Conservation (phyloP, 1,140 invertebrate genomes). For the Temnothorax longispinosus region DNA sequence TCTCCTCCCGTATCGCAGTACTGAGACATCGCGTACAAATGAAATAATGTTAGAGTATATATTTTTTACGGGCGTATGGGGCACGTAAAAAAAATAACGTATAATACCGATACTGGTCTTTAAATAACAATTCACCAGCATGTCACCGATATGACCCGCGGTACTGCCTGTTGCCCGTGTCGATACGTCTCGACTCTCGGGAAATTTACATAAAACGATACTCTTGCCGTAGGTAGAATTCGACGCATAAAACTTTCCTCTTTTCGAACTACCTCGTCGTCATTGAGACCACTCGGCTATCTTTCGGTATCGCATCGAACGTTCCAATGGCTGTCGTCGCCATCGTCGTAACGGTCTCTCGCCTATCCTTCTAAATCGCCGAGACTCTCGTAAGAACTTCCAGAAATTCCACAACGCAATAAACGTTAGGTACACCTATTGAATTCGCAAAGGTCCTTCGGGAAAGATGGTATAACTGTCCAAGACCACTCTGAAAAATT, state of each 20-base stretch:
- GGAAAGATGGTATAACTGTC: conserved; percentile 46
- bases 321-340: neutral
- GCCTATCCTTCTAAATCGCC: neutral
- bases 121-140: conserved; percentile 18
- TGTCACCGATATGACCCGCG: neutral
- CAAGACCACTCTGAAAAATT: conserved; percentile 30
- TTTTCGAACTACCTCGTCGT: neutral
- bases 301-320: conserved; percentile 27
- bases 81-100: neutral
- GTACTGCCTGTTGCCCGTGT: neutral
- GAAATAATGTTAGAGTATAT: neutral
- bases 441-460: conserved; percentile 47
- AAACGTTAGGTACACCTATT: conserved; percentile 61
- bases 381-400: conserved; percentile 7
- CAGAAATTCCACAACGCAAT: conserved; percentile 50
- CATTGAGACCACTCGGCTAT: conserved; percentile 27
- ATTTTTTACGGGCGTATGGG: neutral
- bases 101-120: neutral
- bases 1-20: neutral
- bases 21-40: neutral
- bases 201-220: conserved; percentile 37
- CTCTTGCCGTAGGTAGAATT: neutral
- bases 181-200: neutral
- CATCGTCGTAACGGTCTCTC: neutral
- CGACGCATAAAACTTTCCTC: neutral